Percentiles rank a stretch among this genome's conserved stretches.
phyloP scores from a whole-genome alignment of 1,140 invertebrate species.

The Chironomus striatipennis region DNA sequence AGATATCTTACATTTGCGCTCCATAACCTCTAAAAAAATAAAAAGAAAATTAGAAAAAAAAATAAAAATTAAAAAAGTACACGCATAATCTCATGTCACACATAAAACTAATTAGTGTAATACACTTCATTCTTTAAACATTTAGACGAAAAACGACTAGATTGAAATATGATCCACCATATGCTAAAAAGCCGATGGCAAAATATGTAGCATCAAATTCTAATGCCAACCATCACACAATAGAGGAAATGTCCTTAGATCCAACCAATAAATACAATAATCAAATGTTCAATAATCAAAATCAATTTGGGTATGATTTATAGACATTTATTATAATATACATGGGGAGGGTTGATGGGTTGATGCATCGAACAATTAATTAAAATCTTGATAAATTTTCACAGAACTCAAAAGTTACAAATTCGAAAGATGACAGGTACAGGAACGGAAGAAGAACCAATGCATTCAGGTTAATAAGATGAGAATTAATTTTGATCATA shows the following conservation, averaged over 20 bases:
- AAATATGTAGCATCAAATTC: conserved; percentile 58
- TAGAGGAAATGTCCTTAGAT: conserved; percentile 66
- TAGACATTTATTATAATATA: too few relatives aligned
- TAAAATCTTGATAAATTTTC: conserved; percentile 28
- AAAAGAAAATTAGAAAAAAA: not conserved
- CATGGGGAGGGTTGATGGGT: not conserved
- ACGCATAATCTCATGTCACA: conserved; percentile 29
- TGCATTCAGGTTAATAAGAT: conserved; percentile 52
- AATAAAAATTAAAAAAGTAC: conserved; percentile 20
- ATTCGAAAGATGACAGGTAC: conserved; percentile 61
- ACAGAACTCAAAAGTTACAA: conserved; percentile 67
- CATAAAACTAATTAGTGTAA: not conserved
- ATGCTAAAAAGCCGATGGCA: conserved; percentile 68
- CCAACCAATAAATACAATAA: conserved; percentile 71
- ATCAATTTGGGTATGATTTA: conserved; percentile 64
- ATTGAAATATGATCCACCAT: conserved; percentile 77
- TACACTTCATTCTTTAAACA: conserved; percentile 8
- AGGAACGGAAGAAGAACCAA: conserved; percentile 63
- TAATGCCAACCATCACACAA: conserved; percentile 50
- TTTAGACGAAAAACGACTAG: conserved; percentile 75
- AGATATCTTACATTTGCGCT: not conserved
- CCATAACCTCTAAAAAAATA: not conserved
- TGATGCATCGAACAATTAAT: conserved; percentile 13
- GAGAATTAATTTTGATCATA: too few relatives aligned
- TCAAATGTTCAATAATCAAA: conserved; percentile 67